These are phyloP conservation scores for Bemisia tabaci DNA, from an alignment of 1,140 invertebrate genomes.

Conservation along the genomic window DNA sequence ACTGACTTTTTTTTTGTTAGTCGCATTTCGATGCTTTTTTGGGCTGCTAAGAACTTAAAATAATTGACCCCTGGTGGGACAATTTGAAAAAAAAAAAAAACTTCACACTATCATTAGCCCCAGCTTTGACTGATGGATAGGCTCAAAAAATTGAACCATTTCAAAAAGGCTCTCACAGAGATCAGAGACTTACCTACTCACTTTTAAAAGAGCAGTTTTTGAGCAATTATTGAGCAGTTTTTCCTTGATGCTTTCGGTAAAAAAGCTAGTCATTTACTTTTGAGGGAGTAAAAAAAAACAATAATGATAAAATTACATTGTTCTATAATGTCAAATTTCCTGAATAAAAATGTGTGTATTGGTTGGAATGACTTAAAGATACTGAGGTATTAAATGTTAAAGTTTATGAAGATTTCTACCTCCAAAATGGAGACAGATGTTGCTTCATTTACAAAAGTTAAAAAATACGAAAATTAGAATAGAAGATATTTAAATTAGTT, in stretches of 20 bases:
- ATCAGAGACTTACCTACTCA: no score
- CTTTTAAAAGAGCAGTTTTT: constrained; percentile 9
- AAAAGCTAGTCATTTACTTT: constrained; percentile 9
- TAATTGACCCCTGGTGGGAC: no score
- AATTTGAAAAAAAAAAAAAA: no score
- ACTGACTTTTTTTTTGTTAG: no score
- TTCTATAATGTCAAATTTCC: constrained; percentile 10
- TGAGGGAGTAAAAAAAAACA: constrained; percentile 10
- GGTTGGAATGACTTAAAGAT: constrained; percentile 11
- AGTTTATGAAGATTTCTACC: constrained; percentile 9
- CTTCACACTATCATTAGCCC: no score
- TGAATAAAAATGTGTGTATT: constrained; percentile 11
- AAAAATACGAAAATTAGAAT: constrained; percentile 10
- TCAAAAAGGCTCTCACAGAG: no score
- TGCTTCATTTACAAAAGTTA: constrained; percentile 9
- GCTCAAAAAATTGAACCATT: no score
- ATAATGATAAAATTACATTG: constrained; percentile 7
- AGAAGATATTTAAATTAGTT: constrained; percentile 10
- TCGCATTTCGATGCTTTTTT: no score
- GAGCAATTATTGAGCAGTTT: constrained; percentile 6
- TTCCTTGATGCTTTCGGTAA: constrained; percentile 9
- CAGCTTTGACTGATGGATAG: no score
- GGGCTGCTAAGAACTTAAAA: no score
- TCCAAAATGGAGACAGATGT: constrained; percentile 9
- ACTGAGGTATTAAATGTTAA: constrained; percentile 10